Percentiles rank a stretch among this genome's conserved stretches.
phyloP scores from a whole-genome alignment of 2,888 invertebrate genomes.

The Rapana venosa region DNA sequence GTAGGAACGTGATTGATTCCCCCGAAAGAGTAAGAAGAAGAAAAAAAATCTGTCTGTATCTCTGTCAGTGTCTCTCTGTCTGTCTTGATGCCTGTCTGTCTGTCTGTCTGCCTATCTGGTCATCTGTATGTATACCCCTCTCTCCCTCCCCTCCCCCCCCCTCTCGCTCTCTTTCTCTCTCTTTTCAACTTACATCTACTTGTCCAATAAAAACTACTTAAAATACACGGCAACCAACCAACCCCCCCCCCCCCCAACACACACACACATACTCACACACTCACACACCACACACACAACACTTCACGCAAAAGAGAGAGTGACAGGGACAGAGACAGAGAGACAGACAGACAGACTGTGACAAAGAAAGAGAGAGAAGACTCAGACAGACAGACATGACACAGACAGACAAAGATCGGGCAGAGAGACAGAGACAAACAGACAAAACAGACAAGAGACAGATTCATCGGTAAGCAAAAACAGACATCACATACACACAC shows the following conservation, averaged over 20 bases:
- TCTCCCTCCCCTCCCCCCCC: conserved; percentile 25
- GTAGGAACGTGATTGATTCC: no score
- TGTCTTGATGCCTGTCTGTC: no score
- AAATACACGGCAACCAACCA: no score
- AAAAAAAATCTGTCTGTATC: not conserved
- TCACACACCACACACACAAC: no score
- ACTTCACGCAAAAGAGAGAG: not conserved
- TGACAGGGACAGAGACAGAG: conserved; percentile 8
- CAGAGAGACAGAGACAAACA: not conserved
- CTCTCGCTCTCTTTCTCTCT: conserved; percentile 24
- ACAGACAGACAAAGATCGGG: not conserved
- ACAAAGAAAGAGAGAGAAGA: conserved; percentile 21
- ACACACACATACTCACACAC: no score
- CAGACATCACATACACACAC: not conserved
- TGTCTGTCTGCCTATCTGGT: not conserved
- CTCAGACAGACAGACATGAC: not conserved
- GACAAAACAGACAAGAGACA: not conserved
- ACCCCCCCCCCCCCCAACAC: no score
- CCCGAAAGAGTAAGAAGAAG: no score
- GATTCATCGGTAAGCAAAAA: not conserved
- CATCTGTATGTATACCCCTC: not conserved
- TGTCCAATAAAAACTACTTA: not conserved
- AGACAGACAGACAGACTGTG: not conserved
- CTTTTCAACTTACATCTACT: not conserved
- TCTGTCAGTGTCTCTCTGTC: no score